Base-by-base conservation (phyloP, 1,140 invertebrate genomes). In the Gryon sp. region DNA sequence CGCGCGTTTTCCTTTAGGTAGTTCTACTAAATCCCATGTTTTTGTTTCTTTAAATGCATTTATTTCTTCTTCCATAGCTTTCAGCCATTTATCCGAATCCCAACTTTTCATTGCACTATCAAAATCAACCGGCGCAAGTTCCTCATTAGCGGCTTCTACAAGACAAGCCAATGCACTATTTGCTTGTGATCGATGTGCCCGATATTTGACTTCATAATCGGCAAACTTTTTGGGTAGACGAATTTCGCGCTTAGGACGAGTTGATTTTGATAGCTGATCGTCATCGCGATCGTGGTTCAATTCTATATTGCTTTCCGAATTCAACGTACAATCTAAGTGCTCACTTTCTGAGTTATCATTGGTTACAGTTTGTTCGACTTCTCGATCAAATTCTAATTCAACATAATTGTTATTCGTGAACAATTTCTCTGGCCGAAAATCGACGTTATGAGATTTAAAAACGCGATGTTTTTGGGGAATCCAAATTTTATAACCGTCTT, bases 181-280 rank as follows among this genome's bases (percentile, higher is more conserved):
- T 7, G 41, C 30, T 16, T 59, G 4, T 79, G 85, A 87, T 41
- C 72, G 80, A 40, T 55, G 78, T 7, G 79, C 77, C 12, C 86
- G 41, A 7, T 65, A 32, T 8, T 36, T 83, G 80, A 89, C 11
- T 76, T 85, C 5, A 82, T 72, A 79, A 81, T 72, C 15, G 65
- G 50, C 6, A 86, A 66, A 11, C 80, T n/a, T 46, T 18, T 1
- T 6, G 0, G 43, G 45, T 6, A n/a, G 32, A 7, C n/a, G n/a
- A 32, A 12, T 2, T 12, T 32, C 30, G 1, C 46, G 36, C 6
- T 18, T 24, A 14, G 11, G 9, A 0, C 45, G 45, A 5, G 16
- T 6, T 9, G 28, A 2, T n/a, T 22, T 28, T 18, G 11, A 19
- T 15, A 5, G 12, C n/a, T 26, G 11, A 36, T 7, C 24, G 19